Base-by-base conservation (phyloP, 1,140 invertebrate species). In the Contarinia nasturtii region DNA sequence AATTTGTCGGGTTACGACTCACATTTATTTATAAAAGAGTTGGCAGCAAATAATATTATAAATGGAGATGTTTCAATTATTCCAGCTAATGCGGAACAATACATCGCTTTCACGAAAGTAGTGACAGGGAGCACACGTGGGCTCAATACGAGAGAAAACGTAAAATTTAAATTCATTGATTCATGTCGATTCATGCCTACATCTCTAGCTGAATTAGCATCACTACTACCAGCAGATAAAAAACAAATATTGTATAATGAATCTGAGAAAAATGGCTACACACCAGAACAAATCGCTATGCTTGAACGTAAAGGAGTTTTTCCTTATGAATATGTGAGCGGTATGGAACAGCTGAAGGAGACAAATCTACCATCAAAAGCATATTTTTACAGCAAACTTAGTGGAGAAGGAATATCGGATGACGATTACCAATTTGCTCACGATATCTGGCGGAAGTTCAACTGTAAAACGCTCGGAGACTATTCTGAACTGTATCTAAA, bases 401-500 rank as follows among this genome's bases (percentile, higher is more conserved):
- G 45, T 18, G 38, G 58, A 40, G 27, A 45, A 18, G 15, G 52
- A 20, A 57, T 65, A 44, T 48, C 41, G 20, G 50, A 52, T 17
- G 51, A 55, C 21, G 58, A 69, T 37, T 70, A 68, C 57, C 7
- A 49, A n/a, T 61, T 67, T 58, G 67, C 64, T 5, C 21, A 54
- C 50, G 55, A 58, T 7, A 55, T 71, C 20, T 70, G 67, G 66
- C 43, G 58, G 18, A 51, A 36, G 40, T 72, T 72, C 53, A 54
- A 61, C 19, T 54, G 59, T 47, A 44, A 55, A 51, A 61, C 46
- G 44, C 36, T 69, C n/a, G 51, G 58, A 12, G 57, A 70, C 37
- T 67, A 66, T 55, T 54, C 60, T 22, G 59, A 66, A 47, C 50
- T 69, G 20, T 69, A 69, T 54, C 51, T 66, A 21, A 64, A 60